A percentile compares a stretch with the other conserved stretches of the same genome.
These are phyloP conservation scores for Dioctria rufipes DNA, from an alignment of 2,888 invertebrate genomes.

Conservation along the genomic window DNA sequence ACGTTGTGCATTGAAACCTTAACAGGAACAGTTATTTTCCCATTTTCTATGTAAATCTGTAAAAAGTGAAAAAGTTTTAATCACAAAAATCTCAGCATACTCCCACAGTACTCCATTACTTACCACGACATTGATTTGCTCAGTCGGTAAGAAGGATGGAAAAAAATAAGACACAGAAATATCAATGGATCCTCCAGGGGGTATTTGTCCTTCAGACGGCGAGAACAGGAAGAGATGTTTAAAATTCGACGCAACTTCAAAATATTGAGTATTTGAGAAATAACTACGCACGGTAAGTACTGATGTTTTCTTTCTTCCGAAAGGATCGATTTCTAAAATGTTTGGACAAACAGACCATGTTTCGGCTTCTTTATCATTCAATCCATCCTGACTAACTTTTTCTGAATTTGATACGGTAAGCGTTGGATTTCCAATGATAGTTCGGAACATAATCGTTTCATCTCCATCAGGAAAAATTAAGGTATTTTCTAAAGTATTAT, in stretches of 20 bases:
- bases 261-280: conserved; percentile 65
- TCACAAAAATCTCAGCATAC: background rate
- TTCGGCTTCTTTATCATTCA: conserved; percentile 57
- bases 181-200: conserved; percentile 46
- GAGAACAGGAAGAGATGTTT: conserved; percentile 64
- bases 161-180: conserved; percentile 42
- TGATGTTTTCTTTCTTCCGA: conserved; percentile 55
- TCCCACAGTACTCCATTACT: conserved; percentile 28
- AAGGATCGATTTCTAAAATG: conserved; percentile 62
- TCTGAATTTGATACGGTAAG: conserved; percentile 57
- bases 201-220: conserved; percentile 61
- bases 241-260: conserved; percentile 65
- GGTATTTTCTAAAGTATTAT: conserved; percentile 65
- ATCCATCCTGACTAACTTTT: conserved; percentile 63
- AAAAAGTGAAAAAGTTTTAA: conserved; percentile 48
- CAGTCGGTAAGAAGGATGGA: conserved; percentile 53
- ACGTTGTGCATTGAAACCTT: conserved; percentile 57
- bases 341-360: conserved; percentile 66
- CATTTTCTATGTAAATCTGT: conserved; percentile 66
- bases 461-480: conserved; percentile 67
- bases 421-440: conserved; percentile 61
- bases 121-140: conserved; percentile 64
- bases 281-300: conserved; percentile 63
- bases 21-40: conserved; percentile 68
- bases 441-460: conserved; percentile 69